A percentile compares a stretch with the other conserved stretches of the same genome.
phyloP scores from a whole-genome alignment of 2,888 invertebrate species.

The Tenthredo livida region DNA sequence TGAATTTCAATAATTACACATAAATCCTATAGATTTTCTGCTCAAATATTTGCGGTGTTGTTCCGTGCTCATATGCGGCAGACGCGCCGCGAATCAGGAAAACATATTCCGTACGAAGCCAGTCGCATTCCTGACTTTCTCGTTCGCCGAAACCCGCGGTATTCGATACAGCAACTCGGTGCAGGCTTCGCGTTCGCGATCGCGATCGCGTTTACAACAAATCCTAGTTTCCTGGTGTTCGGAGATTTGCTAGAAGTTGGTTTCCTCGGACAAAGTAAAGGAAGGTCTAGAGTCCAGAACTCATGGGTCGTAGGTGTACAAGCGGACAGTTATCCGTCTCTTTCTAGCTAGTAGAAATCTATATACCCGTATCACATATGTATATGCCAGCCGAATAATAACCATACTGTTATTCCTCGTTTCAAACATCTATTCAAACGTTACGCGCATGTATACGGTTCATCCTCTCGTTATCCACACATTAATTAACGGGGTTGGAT shows the following conservation, averaged over 20 bases:
- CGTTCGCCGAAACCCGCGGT: slow-evolving; percentile 7
- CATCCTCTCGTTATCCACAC: background rate
- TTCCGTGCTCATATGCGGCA: slow-evolving; percentile 74
- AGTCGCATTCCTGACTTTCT: slow-evolving; percentile 18
- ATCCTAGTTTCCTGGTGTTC: slow-evolving; percentile 38
- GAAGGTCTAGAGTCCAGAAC: slow-evolving; percentile 15
- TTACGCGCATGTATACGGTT: background rate
- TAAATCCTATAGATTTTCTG: background rate
- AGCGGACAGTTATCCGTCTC: background rate
- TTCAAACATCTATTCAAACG: background rate
- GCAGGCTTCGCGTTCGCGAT: no score
- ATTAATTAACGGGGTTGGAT: slow-evolving; percentile 71
- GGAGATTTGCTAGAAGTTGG: slow-evolving; percentile 41
- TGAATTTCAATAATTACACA: background rate
- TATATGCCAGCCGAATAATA: background rate
- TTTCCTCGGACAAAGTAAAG: slow-evolving; percentile 40
- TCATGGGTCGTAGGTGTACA: background rate
- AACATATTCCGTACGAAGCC: slow-evolving; percentile 57
- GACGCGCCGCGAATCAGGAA: slow-evolving; percentile 70
- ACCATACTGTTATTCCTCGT: background rate
- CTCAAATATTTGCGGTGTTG: slow-evolving; percentile 60
- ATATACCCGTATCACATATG: background rate
- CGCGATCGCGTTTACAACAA: no score
- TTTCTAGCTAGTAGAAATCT: background rate
- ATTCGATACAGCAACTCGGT: background rate